phyloP scores from a whole-genome alignment of 1,140 invertebrate genomes.

The Drosophila sturtevanti region DNA sequence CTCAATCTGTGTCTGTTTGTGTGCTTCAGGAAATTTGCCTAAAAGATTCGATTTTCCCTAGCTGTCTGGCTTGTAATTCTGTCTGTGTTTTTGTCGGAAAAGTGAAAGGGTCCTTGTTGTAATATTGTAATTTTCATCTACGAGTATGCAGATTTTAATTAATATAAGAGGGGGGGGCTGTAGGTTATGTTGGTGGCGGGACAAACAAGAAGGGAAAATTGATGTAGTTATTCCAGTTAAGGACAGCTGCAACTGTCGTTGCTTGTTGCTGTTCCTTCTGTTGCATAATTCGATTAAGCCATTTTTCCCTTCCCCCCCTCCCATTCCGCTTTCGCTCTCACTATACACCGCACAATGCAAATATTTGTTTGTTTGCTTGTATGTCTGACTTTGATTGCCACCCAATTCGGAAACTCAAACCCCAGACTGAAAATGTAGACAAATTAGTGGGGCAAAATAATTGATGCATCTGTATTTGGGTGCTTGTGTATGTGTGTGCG shows the following conservation, averaged over 20 bases:
- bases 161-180: conserved; percentile 38
- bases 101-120: conserved; percentile 38
- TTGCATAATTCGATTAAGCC: conserved; percentile 78
- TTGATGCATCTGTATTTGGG: conserved; percentile 58
- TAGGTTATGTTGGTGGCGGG: no score
- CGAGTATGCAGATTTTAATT: conserved; percentile 56
- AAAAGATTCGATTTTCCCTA: conserved; percentile 58
- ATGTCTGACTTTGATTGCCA: conserved; percentile 63
- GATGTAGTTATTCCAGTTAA: conserved; percentile 73
- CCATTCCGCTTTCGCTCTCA: not conserved
- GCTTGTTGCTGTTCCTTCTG: conserved; percentile 40
- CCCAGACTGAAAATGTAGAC: conserved; percentile 46
- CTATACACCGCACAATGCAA: conserved; percentile 35
- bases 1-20: not conserved
- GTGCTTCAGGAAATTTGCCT: conserved; percentile 54
- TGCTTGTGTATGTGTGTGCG: not conserved
- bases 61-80: conserved; percentile 26
- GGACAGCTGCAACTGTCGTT: conserved; percentile 47
- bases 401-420: not conserved
- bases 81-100: conserved; percentile 19
- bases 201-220: conserved; percentile 31
- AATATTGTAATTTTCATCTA: conserved; percentile 14
- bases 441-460: conserved; percentile 71
- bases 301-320: conserved; percentile 16
- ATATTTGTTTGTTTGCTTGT: conserved; percentile 61